Evolutionary conservation across 2,888 invertebrate species (phyloP).

Genomic region (Drepanosiphum platanoidis): DNA sequence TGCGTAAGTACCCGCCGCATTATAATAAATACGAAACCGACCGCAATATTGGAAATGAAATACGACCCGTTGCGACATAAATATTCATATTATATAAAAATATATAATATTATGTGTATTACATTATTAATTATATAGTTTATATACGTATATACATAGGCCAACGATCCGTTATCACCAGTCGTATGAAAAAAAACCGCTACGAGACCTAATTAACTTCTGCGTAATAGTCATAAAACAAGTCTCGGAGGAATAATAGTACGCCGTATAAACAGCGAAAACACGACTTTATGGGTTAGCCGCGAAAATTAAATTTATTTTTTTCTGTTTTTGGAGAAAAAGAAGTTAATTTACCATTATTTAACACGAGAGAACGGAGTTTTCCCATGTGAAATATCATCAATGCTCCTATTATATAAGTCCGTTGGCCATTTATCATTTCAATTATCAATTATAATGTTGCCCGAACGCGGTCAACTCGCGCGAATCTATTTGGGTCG

Average conservation of each 20-base stretch:
- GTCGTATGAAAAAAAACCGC: constrained; percentile 2
- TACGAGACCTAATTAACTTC: constrained; percentile 30
- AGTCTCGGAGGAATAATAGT: neutral
- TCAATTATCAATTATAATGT: neutral
- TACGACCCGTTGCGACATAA: neutral
- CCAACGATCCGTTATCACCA: constrained; percentile 10
- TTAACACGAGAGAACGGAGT: neutral
- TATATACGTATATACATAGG: neutral
- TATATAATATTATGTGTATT: constrained; percentile 1
- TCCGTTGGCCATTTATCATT: neutral
- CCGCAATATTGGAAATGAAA: constrained; percentile 18
- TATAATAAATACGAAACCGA: neutral
- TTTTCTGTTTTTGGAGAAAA: neutral
- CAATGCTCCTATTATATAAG: neutral
- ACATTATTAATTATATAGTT: neutral
- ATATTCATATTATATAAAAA: neutral
- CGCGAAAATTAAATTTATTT: neutral
- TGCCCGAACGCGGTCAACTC: too few species aligned
- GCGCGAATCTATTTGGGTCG: too few species aligned
- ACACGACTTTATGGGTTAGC: neutral
- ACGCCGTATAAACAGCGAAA: neutral
- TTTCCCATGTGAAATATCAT: neutral
- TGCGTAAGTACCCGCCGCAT: neutral
- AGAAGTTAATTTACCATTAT: neutral
- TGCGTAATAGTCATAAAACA: constrained; percentile 22